Conservation (phyloP, 2,888 invertebrate genomes). For the Drosophila lutescens region DNA sequence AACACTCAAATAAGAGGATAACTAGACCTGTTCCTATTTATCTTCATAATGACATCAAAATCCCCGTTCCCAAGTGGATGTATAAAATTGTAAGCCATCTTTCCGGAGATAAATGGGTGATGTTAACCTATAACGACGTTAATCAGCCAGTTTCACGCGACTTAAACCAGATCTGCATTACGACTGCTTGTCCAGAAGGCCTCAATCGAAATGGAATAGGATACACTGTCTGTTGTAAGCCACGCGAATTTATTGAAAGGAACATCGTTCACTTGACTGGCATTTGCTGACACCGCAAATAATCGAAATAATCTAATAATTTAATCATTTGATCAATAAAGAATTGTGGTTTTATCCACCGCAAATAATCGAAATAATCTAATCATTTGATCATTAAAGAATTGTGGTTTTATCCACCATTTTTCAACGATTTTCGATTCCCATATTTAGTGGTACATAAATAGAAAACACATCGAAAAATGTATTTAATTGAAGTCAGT, state of each 20-base stretch:
- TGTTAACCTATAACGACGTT: constrained; percentile 55
- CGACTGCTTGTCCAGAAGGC: neutral
- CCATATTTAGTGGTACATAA: too few relatives aligned
- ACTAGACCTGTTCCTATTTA: constrained; percentile 18
- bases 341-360: too few relatives aligned
- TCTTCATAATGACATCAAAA: constrained; percentile 3
- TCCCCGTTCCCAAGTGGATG: constrained; percentile 55
- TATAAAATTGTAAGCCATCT: constrained; percentile 50
- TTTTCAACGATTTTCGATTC: too few relatives aligned
- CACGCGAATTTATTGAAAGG: constrained; percentile 24
- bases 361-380: too few relatives aligned
- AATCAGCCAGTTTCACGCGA: neutral
- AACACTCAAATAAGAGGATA: neutral
- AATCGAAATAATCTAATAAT: too few relatives aligned
- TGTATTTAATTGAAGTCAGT: too few relatives aligned
- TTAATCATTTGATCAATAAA: too few relatives aligned
- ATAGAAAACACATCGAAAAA: too few relatives aligned
- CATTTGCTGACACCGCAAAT: constrained; percentile 22
- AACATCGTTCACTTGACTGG: constrained; percentile 30
- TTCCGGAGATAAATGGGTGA: constrained; percentile 6
- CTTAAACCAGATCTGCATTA: neutral
- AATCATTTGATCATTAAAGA: neutral
- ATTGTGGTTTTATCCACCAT: too few relatives aligned
- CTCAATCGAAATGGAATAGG: constrained; percentile 5
- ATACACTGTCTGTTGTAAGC: constrained; percentile 47